phyloP scores from a whole-genome alignment of 2,888 invertebrate species.

The Diadegma fenestrale region DNA sequence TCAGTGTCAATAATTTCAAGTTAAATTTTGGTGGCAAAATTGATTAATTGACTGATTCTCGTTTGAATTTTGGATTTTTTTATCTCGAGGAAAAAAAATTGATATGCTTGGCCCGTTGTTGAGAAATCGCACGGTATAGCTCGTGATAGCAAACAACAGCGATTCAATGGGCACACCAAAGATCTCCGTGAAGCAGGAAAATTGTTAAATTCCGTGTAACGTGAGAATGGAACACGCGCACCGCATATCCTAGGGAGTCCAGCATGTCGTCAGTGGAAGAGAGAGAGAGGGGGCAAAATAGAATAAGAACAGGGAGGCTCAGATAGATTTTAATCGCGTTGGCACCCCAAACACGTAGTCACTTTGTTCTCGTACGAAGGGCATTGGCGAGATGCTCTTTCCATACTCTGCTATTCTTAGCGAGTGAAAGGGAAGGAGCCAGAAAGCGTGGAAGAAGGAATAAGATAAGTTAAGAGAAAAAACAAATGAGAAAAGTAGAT shows the following conservation, averaged over 20 bases:
- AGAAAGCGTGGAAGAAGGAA: background rate
- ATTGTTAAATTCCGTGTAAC: slow-evolving; percentile 80
- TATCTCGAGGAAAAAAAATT: background rate
- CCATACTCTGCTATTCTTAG: slow-evolving; percentile 45
- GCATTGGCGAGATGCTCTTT: slow-evolving; percentile 54
- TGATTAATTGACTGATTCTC: too few relatives aligned
- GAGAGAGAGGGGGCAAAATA: background rate
- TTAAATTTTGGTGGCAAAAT: too few relatives aligned
- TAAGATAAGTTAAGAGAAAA: slow-evolving; percentile 16
- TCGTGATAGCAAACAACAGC: background rate
- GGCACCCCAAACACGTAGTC: slow-evolving; percentile 82
- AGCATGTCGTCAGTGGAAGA: slow-evolving; percentile 7
- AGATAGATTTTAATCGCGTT: slow-evolving; percentile 83
- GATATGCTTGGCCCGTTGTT: background rate
- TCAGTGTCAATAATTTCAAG: too few relatives aligned
- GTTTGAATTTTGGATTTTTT: background rate
- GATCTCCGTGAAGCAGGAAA: slow-evolving; percentile 68
- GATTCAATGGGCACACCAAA: background rate
- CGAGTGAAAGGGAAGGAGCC: slow-evolving; percentile 13
- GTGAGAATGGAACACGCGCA: slow-evolving; percentile 61
- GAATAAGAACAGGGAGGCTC: slow-evolving; percentile 23
- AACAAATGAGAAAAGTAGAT: background rate
- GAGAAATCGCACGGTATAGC: background rate
- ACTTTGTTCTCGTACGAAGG: slow-evolving; percentile 76
- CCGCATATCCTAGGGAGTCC: slow-evolving; percentile 50